phyloP scores from a whole-genome alignment of 2,113 vertebrate genomes.

The Anas platyrhynchos region DNA sequence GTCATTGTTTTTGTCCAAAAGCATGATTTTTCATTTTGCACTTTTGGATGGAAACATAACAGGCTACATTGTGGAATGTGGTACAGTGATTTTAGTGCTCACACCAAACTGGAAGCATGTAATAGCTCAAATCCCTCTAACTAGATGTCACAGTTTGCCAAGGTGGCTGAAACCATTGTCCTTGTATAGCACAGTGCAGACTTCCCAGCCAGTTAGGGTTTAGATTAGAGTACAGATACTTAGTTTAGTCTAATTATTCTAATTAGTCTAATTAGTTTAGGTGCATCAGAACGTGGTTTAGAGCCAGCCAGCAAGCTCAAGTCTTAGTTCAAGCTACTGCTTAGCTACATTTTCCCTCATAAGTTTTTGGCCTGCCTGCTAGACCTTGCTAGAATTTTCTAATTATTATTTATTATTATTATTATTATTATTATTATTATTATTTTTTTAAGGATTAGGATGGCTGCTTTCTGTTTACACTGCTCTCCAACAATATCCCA shows the following conservation, averaged over 20 bases:
- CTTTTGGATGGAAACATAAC: background rate
- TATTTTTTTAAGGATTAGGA: no score
- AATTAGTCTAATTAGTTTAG: no score
- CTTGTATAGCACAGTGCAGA: fast-evolving
- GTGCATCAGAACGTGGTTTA: background rate
- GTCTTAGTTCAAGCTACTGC: background rate
- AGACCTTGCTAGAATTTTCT: background rate
- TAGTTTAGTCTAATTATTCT: background rate
- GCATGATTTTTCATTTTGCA: background rate
- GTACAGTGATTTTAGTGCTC: background rate
- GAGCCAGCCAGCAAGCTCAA: background rate
- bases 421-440: no score
- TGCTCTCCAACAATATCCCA: background rate
- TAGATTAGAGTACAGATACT: background rate
- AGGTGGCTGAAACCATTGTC: background rate
- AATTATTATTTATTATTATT: background rate
- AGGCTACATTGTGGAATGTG: background rate
- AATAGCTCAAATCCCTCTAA: background rate
- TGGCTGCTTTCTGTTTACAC: background rate
- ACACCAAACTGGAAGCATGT: background rate
- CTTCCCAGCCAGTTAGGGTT: background rate
- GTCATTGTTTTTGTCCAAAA: background rate
- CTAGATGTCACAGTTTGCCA: background rate
- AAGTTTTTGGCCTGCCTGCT: background rate
- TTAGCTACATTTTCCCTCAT: background rate